Conservation (phyloP, 1,140 invertebrate species). For the Drosophila paulistorum region DNA sequence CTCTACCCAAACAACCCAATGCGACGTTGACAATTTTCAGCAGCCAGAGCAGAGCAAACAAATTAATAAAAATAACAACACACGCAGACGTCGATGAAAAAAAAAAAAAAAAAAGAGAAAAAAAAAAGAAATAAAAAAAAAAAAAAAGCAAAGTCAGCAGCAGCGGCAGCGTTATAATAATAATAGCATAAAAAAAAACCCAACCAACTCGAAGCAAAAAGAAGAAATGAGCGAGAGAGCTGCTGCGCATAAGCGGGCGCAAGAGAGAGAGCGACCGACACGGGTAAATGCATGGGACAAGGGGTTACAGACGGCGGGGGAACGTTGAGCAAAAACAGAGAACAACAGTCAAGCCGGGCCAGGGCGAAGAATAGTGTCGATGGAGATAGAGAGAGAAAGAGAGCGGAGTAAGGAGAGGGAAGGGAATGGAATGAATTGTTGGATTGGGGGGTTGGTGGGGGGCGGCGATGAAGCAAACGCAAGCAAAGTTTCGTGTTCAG, state of each 20-base stretch:
- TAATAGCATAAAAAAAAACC: constrained; percentile 29
- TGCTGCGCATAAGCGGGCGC: constrained; percentile 39
- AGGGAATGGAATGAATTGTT: not conserved
- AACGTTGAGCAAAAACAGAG: constrained; percentile 46
- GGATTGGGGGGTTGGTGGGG: not conserved
- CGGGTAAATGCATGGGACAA: constrained; percentile 1
- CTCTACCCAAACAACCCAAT: constrained; percentile 30
- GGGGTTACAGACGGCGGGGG: constrained; percentile 5
- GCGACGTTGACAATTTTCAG: constrained; percentile 63
- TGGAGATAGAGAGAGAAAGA: not conserved
- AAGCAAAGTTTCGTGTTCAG: constrained; percentile 47
- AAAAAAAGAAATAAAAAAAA: constrained; percentile 32
- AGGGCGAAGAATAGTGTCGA: not conserved
- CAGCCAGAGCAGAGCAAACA: constrained; percentile 58
- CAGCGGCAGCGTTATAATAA: constrained; percentile 25
- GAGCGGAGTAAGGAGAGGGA: not conserved
- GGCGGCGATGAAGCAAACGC: constrained; percentile 16
- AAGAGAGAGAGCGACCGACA: constrained; percentile 9
- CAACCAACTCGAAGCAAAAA: constrained; percentile 25
- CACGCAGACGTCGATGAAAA: constrained; percentile 45
- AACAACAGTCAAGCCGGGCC: constrained; percentile 19
- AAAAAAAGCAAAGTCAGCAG: constrained; percentile 55
- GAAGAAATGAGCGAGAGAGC: constrained; percentile 17
- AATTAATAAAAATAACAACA: constrained; percentile 71
- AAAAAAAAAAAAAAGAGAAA: constrained; percentile 38